Percentiles rank a stretch among this genome's conserved stretches.
Conservation (phyloP, 2,888 invertebrate species). For the Muschampia plurimacula region DNA sequence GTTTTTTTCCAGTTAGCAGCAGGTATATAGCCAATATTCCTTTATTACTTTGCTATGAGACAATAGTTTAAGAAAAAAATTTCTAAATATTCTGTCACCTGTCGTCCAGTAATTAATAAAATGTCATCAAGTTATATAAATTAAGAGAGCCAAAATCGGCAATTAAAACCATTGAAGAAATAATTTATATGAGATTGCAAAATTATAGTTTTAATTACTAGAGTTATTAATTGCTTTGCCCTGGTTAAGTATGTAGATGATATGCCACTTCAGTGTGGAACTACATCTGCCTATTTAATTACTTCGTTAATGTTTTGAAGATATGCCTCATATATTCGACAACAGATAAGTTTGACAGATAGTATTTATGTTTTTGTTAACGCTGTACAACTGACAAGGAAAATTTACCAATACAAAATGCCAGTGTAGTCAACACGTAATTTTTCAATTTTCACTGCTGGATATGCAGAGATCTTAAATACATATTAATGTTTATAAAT, state of each 20-base stretch:
- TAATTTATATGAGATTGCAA: conserved; percentile 24
- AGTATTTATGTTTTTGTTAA: not conserved
- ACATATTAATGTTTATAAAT: too few species aligned
- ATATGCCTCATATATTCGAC: not conserved
- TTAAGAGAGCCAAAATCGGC: conserved; percentile 29
- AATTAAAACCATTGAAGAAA: conserved; percentile 31
- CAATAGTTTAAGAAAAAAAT: not conserved
- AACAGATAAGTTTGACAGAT: not conserved
- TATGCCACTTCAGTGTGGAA: not conserved
- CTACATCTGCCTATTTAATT: conserved; percentile 31
- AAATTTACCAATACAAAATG: too few species aligned
- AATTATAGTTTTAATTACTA: conserved; percentile 20
- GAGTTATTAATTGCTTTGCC: conserved; percentile 20
- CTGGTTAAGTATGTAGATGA: not conserved
- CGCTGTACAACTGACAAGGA: not conserved
- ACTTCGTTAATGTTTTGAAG: conserved; percentile 5
- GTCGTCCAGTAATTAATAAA: conserved; percentile 34
- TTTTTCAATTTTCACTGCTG: too few species aligned
- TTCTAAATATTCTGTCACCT: conserved; percentile 19
- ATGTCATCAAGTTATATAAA: conserved; percentile 29
- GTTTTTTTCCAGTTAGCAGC: too few species aligned
- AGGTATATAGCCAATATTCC: not conserved
- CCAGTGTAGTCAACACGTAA: too few species aligned
- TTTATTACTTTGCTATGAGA: not conserved
- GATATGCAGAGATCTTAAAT: too few species aligned